phyloP scores from a whole-genome alignment of 2,888 invertebrate genomes.

The Fragum whitleyi region DNA sequence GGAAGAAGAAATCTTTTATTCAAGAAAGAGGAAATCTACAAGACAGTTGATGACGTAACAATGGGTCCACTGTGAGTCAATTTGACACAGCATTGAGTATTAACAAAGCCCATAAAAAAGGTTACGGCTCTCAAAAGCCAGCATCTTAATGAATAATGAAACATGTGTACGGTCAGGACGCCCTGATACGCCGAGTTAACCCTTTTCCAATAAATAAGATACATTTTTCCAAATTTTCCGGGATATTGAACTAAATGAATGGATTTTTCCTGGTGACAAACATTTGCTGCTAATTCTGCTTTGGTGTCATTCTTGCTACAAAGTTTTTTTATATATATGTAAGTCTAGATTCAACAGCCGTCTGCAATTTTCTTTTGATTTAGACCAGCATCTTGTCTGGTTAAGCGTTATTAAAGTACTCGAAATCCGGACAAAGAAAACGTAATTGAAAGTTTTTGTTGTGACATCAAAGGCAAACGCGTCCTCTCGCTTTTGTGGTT shows the following conservation, averaged over 20 bases:
- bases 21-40: too few species aligned
- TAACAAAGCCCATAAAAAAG: background rate
- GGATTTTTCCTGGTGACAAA: too few species aligned
- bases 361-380: too few species aligned
- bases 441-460: background rate
- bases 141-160: background rate
- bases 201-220: background rate
- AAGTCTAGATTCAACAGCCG: too few species aligned
- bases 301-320: too few species aligned
- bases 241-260: too few species aligned
- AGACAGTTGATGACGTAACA: background rate
- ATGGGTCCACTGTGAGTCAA: background rate
- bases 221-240: too few species aligned
- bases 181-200: background rate
- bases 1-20: too few species aligned
- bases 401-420: background rate
- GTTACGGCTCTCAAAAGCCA: background rate
- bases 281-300: too few species aligned
- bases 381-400: too few species aligned
- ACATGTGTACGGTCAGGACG: background rate
- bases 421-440: background rate
- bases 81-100: background rate
- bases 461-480: background rate
- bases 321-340: too few species aligned
- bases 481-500: conserved; percentile 1